Conservation (phyloP, 1,140 invertebrate genomes). For the Lasaia peninsularis region DNA sequence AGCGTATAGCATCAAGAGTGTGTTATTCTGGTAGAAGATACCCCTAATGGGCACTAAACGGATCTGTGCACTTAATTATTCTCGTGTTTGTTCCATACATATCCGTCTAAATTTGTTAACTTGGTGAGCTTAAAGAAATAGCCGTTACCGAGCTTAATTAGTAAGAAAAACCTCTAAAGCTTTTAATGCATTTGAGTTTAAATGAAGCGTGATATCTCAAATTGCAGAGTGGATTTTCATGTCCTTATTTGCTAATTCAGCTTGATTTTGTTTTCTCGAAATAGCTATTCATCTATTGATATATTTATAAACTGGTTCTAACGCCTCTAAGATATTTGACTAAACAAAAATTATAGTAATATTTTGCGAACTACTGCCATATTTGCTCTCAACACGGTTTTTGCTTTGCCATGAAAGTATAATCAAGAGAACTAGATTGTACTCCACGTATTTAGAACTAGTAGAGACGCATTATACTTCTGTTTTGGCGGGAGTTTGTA, state of each 20-base stretch:
- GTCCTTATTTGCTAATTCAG: constrained; percentile 12
- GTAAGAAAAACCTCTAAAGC: constrained; percentile 2
- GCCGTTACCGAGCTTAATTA: constrained; percentile 5
- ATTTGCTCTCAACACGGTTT: too few relatives aligned
- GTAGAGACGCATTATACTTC: too few relatives aligned
- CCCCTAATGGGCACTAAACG: constrained; percentile 6
- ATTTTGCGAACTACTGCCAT: too few relatives aligned
- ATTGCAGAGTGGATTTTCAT: constrained; percentile 20
- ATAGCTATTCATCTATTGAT: background rate
- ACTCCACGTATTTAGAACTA: too few relatives aligned
- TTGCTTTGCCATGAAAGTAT: too few relatives aligned
- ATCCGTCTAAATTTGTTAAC: constrained; percentile 7
- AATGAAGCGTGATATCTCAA: constrained; percentile 12
- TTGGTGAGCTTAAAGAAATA: constrained; percentile 8
- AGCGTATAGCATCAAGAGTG: constrained; percentile 31
- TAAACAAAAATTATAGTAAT: too few relatives aligned
- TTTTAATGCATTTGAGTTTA: constrained; percentile 1
- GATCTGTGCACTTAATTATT: constrained; percentile 4
- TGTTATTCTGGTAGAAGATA: constrained; percentile 7
- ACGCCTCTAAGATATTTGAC: too few relatives aligned
- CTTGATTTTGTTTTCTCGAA: background rate
- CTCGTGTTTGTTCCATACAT: background rate
- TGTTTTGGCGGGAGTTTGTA: too few relatives aligned
- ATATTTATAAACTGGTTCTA: too few relatives aligned
- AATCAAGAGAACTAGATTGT: too few relatives aligned